Base-by-base conservation (phyloP, 2,113 vertebrate genomes). In the Catharus bicknelli region DNA sequence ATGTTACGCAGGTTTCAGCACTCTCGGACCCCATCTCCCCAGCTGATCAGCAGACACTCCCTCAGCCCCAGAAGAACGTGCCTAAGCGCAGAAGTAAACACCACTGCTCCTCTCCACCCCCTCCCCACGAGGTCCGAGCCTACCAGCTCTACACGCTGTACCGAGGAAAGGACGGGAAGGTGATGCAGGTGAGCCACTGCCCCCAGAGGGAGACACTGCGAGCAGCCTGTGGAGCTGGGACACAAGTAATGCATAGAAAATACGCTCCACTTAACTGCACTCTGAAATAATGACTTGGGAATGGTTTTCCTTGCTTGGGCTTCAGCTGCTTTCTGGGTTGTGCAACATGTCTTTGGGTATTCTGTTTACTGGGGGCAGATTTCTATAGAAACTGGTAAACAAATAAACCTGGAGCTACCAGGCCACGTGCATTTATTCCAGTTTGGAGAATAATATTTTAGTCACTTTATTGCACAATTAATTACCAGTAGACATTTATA, bases 141-240 rank as follows among this genome's bases (percentile, higher is more conserved):
- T 99, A 99, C 96, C 99, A 99, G 97, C 98, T 99, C 1, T 99
- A 99, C 97, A 99, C 99, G 0, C 97, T 99, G 23, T 99, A 99
- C 93, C 97, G 99, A 36, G 98, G 97, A 26, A 98, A 99, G 94
- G 98, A 99, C 0, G 99, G 99, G 16, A 99, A 99, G 96, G 97
- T 99, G 96, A 99, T 99, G 99, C 99, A 99, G 99, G 99, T 99
- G 94, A 94, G 55, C 25, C 5, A 0, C 61, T 42, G 72, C 54
- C 42, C n/a, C 40, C 5, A 29, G 7, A 27, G 67, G 25, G 43
- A 22, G 42, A 30, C 22, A 7, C 29, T 7, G 42, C 2, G 5
- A 64, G 47, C 47, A 72, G 78, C 5, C 0, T 36, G 3, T 17
- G 45, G 8, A 30, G 30, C 7, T 50, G 59, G 66, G n/a, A 38